phyloP scores from a whole-genome alignment of 2,888 invertebrate species.

The Oegoconia quadripuncta region DNA sequence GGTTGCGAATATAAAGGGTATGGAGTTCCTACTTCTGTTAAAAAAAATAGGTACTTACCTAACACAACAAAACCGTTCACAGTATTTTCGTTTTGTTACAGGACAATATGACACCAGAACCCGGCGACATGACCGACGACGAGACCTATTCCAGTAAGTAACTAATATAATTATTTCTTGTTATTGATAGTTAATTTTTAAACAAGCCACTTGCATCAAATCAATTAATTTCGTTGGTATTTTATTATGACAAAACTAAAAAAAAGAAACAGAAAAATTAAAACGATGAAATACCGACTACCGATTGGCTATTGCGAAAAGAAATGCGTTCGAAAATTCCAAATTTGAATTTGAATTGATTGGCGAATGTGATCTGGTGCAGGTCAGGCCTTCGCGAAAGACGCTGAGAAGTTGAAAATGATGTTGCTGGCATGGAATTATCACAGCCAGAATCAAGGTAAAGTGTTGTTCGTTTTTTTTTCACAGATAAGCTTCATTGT shows the following conservation, averaged over 20 bases:
- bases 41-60: background rate
- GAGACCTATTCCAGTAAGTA: slow-evolving; percentile 85
- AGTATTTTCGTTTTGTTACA: slow-evolving; percentile 70
- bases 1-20: too few relatives aligned
- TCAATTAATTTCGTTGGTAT: slow-evolving; percentile 52
- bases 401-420: slow-evolving; percentile 92
- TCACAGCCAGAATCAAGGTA: slow-evolving; percentile 87
- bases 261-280: slow-evolving; percentile 18
- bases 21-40: too few relatives aligned
- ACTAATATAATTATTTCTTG: background rate
- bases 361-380: slow-evolving; percentile 76
- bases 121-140: slow-evolving; percentile 83
- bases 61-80: background rate
- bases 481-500: slow-evolving; percentile 18
- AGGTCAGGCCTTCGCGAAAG: slow-evolving; percentile 84
- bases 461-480: slow-evolving; percentile 26
- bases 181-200: slow-evolving; percentile 6
- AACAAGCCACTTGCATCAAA: slow-evolving; percentile 75
- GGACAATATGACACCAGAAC: slow-evolving; percentile 86
- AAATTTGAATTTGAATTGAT: slow-evolving; percentile 59
- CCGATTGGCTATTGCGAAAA: slow-evolving; percentile 42
- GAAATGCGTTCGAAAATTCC: slow-evolving; percentile 26
- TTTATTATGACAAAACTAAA: slow-evolving; percentile 40
- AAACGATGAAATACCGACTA: slow-evolving; percentile 42
- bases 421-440: slow-evolving; percentile 94